phyloP scores from a whole-genome alignment of 2,113 vertebrate species.

The Dicrurus megarhynchus region DNA sequence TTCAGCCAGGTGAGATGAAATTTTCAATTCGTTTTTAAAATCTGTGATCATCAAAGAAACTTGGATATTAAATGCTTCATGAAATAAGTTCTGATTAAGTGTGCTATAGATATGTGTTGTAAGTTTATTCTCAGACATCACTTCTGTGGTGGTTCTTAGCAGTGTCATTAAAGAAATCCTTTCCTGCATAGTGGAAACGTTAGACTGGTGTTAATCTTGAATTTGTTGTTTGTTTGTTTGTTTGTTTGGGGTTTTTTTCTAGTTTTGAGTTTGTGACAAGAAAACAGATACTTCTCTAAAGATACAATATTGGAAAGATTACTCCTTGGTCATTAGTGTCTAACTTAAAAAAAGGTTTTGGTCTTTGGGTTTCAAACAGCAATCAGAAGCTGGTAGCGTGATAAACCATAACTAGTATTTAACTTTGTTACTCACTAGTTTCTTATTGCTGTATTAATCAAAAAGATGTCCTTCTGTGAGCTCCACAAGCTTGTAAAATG shows the following conservation, averaged over 20 bases:
- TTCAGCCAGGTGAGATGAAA: slow-evolving; percentile 81
- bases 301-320: not conserved
- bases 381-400: not conserved
- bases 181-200: not conserved
- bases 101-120: not conserved
- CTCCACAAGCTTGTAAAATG: not conserved
- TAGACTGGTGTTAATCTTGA: not conserved
- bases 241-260: not conserved
- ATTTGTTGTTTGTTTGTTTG: not conserved
- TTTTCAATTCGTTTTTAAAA: not conserved
- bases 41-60: not conserved
- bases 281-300: not conserved
- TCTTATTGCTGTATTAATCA: not conserved
- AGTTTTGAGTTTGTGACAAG: not conserved
- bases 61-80: not conserved
- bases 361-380: not conserved
- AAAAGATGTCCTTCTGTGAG: not conserved
- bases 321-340: not conserved
- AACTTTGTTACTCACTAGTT: not conserved
- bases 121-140: not conserved
- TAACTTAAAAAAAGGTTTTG: not conserved
- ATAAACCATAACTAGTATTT: not conserved
- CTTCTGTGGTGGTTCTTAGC: not conserved
- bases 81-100: not conserved
- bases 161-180: not conserved